Evolutionary conservation across 2,113 vertebrate species (phyloP).

Genomic region (Alligator mississippiensis): DNA sequence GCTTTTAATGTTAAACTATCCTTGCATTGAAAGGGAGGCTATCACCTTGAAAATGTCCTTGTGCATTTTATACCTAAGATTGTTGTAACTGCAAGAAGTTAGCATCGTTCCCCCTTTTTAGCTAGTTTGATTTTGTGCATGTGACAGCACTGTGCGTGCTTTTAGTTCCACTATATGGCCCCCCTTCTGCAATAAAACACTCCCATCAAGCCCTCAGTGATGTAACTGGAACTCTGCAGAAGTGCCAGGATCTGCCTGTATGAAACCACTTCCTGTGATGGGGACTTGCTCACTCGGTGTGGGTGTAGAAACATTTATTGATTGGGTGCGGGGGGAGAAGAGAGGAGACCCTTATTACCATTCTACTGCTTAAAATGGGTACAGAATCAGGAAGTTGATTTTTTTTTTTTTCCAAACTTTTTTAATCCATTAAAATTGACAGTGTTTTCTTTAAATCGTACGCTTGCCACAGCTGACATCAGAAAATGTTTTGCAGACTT

Average conservation of each 20-base stretch:
- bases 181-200: background rate
- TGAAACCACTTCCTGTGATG: background rate
- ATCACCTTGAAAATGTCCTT: background rate
- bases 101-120: background rate
- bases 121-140: background rate
- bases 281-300: background rate
- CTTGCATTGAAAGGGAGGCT: background rate
- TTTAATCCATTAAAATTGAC: background rate
- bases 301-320: background rate
- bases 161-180: background rate
- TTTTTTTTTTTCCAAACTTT: background rate
- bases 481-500: background rate
- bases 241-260: background rate
- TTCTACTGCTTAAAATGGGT: background rate
- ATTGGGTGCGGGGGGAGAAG: too few relatives aligned
- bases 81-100: background rate
- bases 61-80: background rate
- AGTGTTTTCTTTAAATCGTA: background rate
- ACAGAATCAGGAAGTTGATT: background rate
- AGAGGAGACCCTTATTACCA: too few relatives aligned
- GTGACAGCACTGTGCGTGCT: background rate
- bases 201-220: background rate
- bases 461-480: background rate
- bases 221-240: background rate
- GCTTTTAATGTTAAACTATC: background rate